Evolutionary conservation across 2,888 invertebrate genomes (phyloP), one percentile per base, ranked within the genome.

Genomic region (Crepidodera aurea): DNA sequence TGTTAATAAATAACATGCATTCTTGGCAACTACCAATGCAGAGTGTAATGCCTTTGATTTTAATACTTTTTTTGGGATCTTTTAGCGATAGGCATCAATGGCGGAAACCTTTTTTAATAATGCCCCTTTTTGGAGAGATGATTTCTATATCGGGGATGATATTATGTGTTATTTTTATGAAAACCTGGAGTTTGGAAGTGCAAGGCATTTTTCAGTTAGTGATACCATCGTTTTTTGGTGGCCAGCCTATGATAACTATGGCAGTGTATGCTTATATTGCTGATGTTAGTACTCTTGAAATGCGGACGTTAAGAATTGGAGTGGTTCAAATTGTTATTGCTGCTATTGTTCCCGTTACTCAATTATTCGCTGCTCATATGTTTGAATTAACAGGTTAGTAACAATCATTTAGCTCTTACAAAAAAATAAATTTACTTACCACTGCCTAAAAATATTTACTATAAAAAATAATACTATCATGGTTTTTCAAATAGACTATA

Each of bases 221-320:
- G 0, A 82, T 87, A 0, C 82, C 85, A 1, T 85, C 87, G 0
- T 77, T 88, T 25, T 83, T 84, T 18, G 88, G 88, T 22, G 87
- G 87, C 16, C 79, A 82, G 62, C 82, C 86, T 0, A 78, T 80
- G 74, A 62, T 82, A 13, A 73, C 78, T 2, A 80, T 81, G 79
- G 80, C 80, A 8, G 69, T 75, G 10, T 81, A 77, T 61, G 74
- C 81, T 1, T 82, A 82, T 61, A 77, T 82, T 16, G 80, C 81
- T 2, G 81, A 81, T 68, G 76, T 80, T 1, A 81, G 87, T 37
- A 81, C 85, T 0, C 59, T 84, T 16, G 85, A 87, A 69, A 83
- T 85, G 66, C 81, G 88, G 19, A 88, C 88, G 1, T 82, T 88
- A 48, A 81, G 88, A 71, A 82, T 88, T 44, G 88, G 88, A 10